Evolutionary conservation across 2,888 invertebrate species (phyloP).

Genomic region (Germaria angustata): DNA sequence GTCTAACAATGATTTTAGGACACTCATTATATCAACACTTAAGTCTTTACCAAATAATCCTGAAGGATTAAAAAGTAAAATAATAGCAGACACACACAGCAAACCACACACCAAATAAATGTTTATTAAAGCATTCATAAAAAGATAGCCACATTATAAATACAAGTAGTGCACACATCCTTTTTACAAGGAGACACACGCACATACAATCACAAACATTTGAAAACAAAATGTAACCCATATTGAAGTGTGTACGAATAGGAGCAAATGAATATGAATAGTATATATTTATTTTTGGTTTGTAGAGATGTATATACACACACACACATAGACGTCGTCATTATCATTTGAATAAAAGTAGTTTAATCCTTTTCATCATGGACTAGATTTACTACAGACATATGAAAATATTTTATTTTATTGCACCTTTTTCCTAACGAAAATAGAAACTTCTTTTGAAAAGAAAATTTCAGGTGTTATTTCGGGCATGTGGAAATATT

Average conservation of each 20-base stretch:
- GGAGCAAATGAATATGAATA: constrained; percentile 27
- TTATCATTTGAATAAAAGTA: constrained; percentile 48
- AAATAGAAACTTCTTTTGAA: constrained; percentile 1
- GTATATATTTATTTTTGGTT: not conserved
- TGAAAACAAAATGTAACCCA: constrained; percentile 56
- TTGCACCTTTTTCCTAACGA: constrained; percentile 16
- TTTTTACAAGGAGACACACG: not conserved
- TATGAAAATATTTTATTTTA: constrained; percentile 8
- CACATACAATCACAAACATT: constrained; percentile 25
- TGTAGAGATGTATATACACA: not conserved
- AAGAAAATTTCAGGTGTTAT: constrained; percentile 19
- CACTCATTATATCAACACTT: constrained; percentile 54
- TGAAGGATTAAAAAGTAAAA: constrained; percentile 51
- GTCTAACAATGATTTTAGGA: constrained; percentile 59
- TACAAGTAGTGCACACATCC: constrained; percentile 9
- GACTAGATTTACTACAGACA: constrained; percentile 41
- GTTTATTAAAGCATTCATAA: constrained; percentile 61
- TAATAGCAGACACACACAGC: constrained; percentile 8
- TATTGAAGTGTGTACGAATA: constrained; percentile 43
- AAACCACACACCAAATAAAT: constrained; percentile 41
- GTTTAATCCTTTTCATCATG: constrained; percentile 63
- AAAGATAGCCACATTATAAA: constrained; percentile 59
- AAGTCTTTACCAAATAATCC: constrained; percentile 59
- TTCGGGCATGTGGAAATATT: not conserved
- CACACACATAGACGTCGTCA: not conserved